These are phyloP conservation scores for Diarsia rubi DNA, from an alignment of 2,888 invertebrate species.

Conservation along the genomic window DNA sequence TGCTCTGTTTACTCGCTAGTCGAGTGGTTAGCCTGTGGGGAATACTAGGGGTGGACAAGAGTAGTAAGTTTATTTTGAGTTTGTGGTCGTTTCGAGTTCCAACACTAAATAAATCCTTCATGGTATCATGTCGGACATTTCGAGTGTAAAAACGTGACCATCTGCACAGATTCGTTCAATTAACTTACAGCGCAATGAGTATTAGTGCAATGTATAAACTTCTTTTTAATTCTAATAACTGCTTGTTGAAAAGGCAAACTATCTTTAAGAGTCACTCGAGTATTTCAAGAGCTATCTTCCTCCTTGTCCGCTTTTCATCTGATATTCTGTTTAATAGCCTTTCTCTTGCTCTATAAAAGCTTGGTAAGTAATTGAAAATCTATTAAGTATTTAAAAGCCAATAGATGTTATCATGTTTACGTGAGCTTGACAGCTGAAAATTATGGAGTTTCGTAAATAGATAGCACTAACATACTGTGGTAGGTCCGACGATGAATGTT, in stretches of 20 bases:
- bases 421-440: conserved; percentile 15
- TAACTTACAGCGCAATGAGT: conserved; percentile 1
- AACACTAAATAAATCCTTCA: not conserved
- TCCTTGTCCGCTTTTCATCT: conserved; percentile 25
- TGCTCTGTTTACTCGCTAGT: not conserved
- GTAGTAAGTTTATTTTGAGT: not conserved
- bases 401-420: conserved; percentile 21
- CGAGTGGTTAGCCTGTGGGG: not conserved
- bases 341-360: conserved; percentile 9
- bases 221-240: conserved; percentile 21
- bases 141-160: not conserved
- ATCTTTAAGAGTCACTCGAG: conserved; percentile 21
- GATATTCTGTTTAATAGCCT: conserved; percentile 35
- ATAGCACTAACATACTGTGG: conserved; percentile 15
- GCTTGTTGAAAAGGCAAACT: conserved; percentile 36
- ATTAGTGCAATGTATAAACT: conserved; percentile 27
- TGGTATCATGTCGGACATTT: no score
- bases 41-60: not conserved
- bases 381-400: not conserved
- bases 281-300: conserved; percentile 26
- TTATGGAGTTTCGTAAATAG: conserved; percentile 28
- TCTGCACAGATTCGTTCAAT: not conserved
- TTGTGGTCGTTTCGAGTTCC: not conserved
- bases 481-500: conserved; percentile 30
- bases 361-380: conserved; percentile 28